These are phyloP conservation scores for Taenaris catops DNA, from an alignment of 2,888 invertebrate genomes.

Conservation along the genomic window DNA sequence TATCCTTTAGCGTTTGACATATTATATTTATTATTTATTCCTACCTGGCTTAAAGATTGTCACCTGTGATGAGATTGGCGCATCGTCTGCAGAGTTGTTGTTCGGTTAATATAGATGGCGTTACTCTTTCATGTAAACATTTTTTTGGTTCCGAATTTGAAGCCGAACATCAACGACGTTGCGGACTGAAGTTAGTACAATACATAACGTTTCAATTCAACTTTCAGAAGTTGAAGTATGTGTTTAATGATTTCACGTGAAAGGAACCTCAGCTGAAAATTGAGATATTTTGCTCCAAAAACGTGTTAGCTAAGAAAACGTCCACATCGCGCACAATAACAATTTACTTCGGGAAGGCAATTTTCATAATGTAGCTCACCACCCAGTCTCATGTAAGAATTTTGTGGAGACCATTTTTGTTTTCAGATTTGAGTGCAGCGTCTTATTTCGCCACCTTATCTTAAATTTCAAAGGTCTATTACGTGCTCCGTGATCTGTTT, in stretches of 20 bases:
- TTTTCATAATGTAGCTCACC: constrained; percentile 38
- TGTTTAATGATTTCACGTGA: constrained; percentile 6
- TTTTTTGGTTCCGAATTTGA: too few species aligned
- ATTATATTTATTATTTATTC: too few species aligned
- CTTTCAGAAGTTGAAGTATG: not conserved
- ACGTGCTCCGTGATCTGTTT: too few species aligned
- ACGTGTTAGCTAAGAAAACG: constrained; percentile 34
- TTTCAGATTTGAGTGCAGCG: constrained; percentile 13
- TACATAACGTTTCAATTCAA: too few species aligned
- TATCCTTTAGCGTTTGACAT: too few species aligned
- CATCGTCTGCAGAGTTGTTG: too few species aligned
- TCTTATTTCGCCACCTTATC: constrained; percentile 7
- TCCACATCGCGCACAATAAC: constrained; percentile 33
- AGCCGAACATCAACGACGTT: too few species aligned
- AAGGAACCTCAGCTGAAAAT: constrained; percentile 17
- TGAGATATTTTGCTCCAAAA: constrained; percentile 29
- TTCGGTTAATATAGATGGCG: too few species aligned
- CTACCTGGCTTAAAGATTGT: too few species aligned
- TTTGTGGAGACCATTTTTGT: constrained; percentile 26
- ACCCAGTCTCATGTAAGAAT: constrained; percentile 27
- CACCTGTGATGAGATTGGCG: too few species aligned
- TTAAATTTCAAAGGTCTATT: not conserved
- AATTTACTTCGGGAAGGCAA: constrained; percentile 36
- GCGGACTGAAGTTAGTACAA: not conserved
- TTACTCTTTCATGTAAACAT: too few species aligned